Percentiles rank a stretch among this genome's conserved stretches.
Evolutionary conservation across 2,888 invertebrate genomes (phyloP).

Genomic region (Isoperla grammatica): DNA sequence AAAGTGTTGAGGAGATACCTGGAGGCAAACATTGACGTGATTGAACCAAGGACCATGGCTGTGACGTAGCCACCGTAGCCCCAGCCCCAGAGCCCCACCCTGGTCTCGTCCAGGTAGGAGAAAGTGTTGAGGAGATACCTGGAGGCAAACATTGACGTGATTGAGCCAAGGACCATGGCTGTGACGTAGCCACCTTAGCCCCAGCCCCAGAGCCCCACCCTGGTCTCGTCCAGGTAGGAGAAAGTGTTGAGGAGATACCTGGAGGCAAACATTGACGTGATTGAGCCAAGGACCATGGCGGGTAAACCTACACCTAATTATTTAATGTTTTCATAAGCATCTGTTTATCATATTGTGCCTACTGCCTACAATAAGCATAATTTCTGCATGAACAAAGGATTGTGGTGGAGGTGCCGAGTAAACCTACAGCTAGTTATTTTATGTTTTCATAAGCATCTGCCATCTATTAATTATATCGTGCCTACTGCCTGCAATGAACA

Average conservation of each 20-base stretch:
- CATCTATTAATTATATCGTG: too few species aligned
- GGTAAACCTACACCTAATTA: too few species aligned
- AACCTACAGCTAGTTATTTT: too few species aligned
- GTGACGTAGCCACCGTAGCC: slow-evolving; percentile 95
- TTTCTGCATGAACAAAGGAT: too few species aligned
- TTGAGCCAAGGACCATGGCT: slow-evolving; percentile 83
- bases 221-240: slow-evolving; percentile 77
- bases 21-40: slow-evolving; percentile 36
- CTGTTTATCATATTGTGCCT: too few species aligned
- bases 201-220: slow-evolving; percentile 95
- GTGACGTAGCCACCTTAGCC: slow-evolving; percentile 95
- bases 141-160: too few species aligned
- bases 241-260: slow-evolving; percentile 75
- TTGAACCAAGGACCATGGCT: slow-evolving; percentile 83
- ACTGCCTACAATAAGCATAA: too few species aligned
- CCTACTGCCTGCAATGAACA: too few species aligned
- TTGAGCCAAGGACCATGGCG: slow-evolving; percentile 83
- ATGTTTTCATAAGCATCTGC: too few species aligned
- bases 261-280: too few species aligned
- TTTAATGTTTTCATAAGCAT: too few species aligned
- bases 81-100: slow-evolving; percentile 95
- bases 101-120: slow-evolving; percentile 77
- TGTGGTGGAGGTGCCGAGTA: too few species aligned
- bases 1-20: slow-evolving; percentile 75
- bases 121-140: slow-evolving; percentile 75